Evolutionary conservation across 2,113 vertebrate genomes (phyloP).

Genomic region (Sitta europaea): DNA sequence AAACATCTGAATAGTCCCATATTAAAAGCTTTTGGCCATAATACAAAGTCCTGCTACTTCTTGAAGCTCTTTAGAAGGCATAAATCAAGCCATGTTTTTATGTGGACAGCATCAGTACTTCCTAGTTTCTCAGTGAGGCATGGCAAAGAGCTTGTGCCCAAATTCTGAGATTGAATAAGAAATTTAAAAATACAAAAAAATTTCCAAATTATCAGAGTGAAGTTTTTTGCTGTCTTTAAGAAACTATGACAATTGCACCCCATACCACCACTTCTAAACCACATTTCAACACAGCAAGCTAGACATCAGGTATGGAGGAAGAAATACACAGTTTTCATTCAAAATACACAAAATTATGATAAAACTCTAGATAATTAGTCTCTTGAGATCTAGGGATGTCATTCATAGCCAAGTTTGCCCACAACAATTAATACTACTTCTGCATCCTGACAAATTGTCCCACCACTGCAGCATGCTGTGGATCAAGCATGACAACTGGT

Average conservation of each 20-base stretch:
- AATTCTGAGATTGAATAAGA: not conserved
- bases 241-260: not conserved
- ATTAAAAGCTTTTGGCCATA: not conserved
- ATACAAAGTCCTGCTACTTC: not conserved
- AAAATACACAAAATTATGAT: not conserved
- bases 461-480: rapidly evolving
- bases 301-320: not conserved
- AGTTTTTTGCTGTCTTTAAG: not conserved
- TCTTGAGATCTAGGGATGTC: not conserved
- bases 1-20: not conserved
- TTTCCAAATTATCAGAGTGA: not conserved
- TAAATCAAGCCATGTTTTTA: not conserved
- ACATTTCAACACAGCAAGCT: not conserved
- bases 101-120: not conserved
- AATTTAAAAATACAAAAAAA: not conserved
- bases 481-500: rapidly evolving
- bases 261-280: not conserved
- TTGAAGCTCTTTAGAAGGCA: not conserved
- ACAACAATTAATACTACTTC: not conserved
- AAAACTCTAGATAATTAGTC: not conserved
- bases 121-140: not conserved
- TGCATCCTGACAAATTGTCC: not conserved
- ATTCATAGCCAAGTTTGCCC: not conserved
- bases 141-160: not conserved
- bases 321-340: not conserved